Evolutionary conservation across 2,888 invertebrate genomes (phyloP).

Genomic region (Oxytorus armatus): DNA sequence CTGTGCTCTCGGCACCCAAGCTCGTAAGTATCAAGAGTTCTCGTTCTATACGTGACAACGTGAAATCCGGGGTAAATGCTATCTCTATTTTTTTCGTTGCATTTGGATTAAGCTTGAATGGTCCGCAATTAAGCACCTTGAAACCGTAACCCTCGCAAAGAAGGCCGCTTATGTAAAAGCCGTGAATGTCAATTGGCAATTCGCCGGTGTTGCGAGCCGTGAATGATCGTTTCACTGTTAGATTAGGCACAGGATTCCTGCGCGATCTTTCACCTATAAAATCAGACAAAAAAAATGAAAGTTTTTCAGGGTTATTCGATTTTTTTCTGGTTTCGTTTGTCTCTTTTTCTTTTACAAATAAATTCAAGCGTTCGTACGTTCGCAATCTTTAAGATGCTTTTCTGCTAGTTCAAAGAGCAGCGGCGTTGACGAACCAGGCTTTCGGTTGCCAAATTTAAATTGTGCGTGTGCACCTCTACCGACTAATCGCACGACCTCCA

Average conservation of each 20-base stretch:
- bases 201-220: conserved; percentile 96
- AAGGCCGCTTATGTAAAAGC: conserved; percentile 88
- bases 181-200: conserved; percentile 91
- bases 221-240: conserved; percentile 93
- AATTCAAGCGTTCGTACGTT: conserved; percentile 83
- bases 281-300: neutral
- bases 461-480: conserved; percentile 95
- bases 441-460: conserved; percentile 95
- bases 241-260: conserved; percentile 86
- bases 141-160: conserved; percentile 93
- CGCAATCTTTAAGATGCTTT: conserved; percentile 87
- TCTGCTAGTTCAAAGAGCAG: conserved; percentile 93
- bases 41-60: conserved; percentile 90
- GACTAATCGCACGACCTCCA: conserved; percentile 93
- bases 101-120: conserved; percentile 90
- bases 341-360: neutral
- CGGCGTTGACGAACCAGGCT: conserved; percentile 90
- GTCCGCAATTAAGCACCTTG: conserved; percentile 90
- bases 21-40: conserved; percentile 88
- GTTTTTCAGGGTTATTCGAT: neutral
- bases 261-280: conserved; percentile 75
- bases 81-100: conserved; percentile 92
- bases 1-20: conserved; percentile 80
- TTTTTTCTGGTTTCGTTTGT: neutral
- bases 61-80: conserved; percentile 95